A percentile compares a stretch with the other conserved stretches of the same genome.
Evolutionary conservation across 2,888 invertebrate species (phyloP).

Genomic region (Pseudeuparius sepicola): DNA sequence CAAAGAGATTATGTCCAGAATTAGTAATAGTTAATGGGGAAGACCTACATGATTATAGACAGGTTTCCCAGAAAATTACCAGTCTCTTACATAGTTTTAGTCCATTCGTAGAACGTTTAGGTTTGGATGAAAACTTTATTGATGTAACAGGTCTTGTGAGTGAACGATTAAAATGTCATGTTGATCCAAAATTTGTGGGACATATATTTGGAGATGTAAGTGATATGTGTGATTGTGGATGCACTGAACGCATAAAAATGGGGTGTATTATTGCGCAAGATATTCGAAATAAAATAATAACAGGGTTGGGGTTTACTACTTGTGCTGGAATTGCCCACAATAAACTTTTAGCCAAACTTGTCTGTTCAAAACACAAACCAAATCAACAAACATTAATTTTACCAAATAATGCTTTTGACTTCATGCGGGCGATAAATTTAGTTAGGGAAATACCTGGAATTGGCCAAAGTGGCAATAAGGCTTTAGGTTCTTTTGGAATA

Average conservation of each 20-base stretch:
- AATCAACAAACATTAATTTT: conserved; percentile 73
- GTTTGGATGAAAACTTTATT: conserved; percentile 77
- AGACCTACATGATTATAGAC: conserved; percentile 70
- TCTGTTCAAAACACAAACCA: conserved; percentile 63
- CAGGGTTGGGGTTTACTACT: conserved; percentile 62
- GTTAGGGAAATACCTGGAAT: conserved; percentile 64
- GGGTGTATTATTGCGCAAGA: conserved; percentile 68
- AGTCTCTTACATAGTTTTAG: conserved; percentile 61
- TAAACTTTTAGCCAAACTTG: conserved; percentile 73
- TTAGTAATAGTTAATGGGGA: conserved; percentile 72
- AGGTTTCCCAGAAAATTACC: conserved; percentile 67
- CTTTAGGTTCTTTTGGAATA: conserved; percentile 56
- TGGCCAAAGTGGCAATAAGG: conserved; percentile 58
- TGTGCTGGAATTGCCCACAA: conserved; percentile 80
- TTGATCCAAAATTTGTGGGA: conserved; percentile 35
- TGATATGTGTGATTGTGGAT: conserved; percentile 61
- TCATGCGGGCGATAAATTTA: conserved; percentile 54
- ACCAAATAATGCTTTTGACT: conserved; percentile 54
- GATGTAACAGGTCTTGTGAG: conserved; percentile 64
- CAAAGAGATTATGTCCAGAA: conserved; percentile 60
- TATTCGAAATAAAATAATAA: conserved; percentile 58
- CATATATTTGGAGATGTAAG: conserved; percentile 48
- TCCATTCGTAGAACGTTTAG: conserved; percentile 66
- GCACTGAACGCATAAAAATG: conserved; percentile 54
- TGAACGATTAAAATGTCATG: conserved; percentile 37